These are phyloP conservation scores for Gallinago solitaria DNA, from an alignment of 2,797 vertebrate genomes.

Conservation along the genomic window DNA sequence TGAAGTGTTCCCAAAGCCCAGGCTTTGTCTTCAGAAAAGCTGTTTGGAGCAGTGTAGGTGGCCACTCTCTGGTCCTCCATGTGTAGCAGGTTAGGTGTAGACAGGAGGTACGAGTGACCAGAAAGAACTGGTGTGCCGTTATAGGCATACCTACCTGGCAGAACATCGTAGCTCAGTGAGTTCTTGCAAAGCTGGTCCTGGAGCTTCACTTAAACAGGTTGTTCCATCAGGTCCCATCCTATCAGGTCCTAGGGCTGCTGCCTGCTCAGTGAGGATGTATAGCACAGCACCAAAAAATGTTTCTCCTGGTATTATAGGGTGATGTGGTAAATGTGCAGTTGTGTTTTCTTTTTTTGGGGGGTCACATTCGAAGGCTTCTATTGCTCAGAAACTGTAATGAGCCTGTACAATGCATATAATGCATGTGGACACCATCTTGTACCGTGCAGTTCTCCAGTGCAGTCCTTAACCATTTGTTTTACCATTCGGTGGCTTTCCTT, in stretches of 20 bases:
- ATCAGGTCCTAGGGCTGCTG: not conserved
- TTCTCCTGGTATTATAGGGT: not conserved
- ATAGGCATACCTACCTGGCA: accelerated
- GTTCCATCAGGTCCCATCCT: too few species aligned
- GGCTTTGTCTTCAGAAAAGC: not conserved
- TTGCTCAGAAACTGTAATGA: not conserved
- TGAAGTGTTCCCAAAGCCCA: not conserved
- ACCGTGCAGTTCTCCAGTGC: not conserved
- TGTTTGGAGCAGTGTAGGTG: not conserved
- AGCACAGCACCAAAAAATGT: accelerated
- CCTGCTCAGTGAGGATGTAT: not conserved
- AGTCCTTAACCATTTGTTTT: not conserved
- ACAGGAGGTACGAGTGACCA: accelerated
- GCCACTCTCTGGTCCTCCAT: accelerated
- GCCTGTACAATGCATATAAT: not conserved
- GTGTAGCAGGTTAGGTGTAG: not conserved
- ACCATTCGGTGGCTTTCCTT: not conserved
- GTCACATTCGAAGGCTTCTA: not conserved
- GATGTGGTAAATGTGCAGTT: not conserved
- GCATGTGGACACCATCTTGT: not conserved
- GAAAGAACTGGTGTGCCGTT: not conserved
- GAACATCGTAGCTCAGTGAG: not conserved
- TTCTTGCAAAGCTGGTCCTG: not conserved
- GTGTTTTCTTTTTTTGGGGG: not conserved
- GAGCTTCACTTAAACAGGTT: not conserved